phyloP scores from a whole-genome alignment of 2,888 invertebrate genomes.

The Tuberolachnus salignus region DNA sequence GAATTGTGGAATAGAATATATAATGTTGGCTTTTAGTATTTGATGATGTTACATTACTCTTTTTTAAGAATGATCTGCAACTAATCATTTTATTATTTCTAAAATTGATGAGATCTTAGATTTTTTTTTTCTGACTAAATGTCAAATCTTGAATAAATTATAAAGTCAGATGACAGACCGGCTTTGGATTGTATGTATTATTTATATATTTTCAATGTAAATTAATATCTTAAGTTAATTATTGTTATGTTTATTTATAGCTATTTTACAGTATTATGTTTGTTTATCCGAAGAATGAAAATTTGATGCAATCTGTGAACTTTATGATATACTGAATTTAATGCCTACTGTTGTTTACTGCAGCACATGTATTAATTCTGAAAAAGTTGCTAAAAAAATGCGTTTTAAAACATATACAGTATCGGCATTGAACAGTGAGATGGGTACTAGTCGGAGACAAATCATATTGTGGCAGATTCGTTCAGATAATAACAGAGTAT shows the following conservation, averaged over 20 bases:
- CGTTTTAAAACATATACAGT: conserved; percentile 19
- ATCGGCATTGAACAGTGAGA: conserved; percentile 1
- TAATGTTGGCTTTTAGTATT: conserved; percentile 7
- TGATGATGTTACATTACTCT: conserved; percentile 14
- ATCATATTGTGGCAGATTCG: conserved; percentile 21
- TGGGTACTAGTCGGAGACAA: conserved; percentile 8
- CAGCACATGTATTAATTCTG: neutral
- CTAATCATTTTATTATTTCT: conserved; percentile 30
- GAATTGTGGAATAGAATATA: conserved; percentile 37
- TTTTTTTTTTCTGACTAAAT: conserved; percentile 36
- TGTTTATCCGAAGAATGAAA: conserved; percentile 34
- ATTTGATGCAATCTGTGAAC: conserved; percentile 30
- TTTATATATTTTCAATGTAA: neutral
- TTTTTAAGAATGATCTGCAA: conserved; percentile 34
- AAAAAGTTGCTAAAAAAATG: neutral
- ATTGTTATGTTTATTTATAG: conserved; percentile 1
- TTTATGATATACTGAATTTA: conserved; percentile 19
- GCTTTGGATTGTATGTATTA: conserved; percentile 17
- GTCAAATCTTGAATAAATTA: conserved; percentile 29
- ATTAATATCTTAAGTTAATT: neutral
- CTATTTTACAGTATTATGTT: conserved; percentile 36
- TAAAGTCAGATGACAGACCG: conserved; percentile 31
- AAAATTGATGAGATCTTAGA: conserved; percentile 41
- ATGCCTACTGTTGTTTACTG: conserved; percentile 30
- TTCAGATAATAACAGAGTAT: neutral